These are phyloP conservation scores for Eupeodes latifasciatus DNA, from an alignment of 2,888 invertebrate genomes.

Conservation along the genomic window DNA sequence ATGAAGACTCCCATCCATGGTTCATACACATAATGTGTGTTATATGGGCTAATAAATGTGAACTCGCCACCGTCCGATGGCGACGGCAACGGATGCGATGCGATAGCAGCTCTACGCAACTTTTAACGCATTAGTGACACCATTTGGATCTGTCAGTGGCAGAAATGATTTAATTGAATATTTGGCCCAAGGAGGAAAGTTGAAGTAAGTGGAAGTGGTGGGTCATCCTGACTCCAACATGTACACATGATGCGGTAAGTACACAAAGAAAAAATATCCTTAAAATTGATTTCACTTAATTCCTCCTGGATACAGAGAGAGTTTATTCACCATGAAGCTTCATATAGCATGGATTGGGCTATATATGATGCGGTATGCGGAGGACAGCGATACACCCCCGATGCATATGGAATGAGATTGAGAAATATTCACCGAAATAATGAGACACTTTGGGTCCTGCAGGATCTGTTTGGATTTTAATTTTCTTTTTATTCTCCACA, in stretches of 20 bases:
- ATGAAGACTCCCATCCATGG: neutral
- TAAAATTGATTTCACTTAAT: constrained; percentile 53
- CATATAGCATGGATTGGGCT: neutral
- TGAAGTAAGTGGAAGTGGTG: constrained; percentile 39
- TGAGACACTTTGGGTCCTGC: constrained; percentile 69
- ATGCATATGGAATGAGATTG: constrained; percentile 11
- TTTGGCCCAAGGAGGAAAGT: constrained; percentile 46
- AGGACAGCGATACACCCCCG: neutral
- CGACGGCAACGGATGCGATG: no score
- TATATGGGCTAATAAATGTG: constrained; percentile 68
- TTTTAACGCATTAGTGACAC: constrained; percentile 76
- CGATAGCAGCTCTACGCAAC: constrained; percentile 63
- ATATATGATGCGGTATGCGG: neutral
- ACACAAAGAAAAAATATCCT: constrained; percentile 21
- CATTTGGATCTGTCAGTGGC: constrained; percentile 76
- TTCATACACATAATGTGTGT: constrained; percentile 7
- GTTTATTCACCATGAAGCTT: constrained; percentile 32
- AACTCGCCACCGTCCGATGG: constrained; percentile 1
- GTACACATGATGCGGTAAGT: neutral
- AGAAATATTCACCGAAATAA: constrained; percentile 52
- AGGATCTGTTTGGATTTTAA: constrained; percentile 58
- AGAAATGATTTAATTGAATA: constrained; percentile 76
- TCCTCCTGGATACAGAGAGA: constrained; percentile 14
- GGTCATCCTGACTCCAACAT: constrained; percentile 20
- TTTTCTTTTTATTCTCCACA: constrained; percentile 44